Evolutionary conservation across 2,797 vertebrate genomes (phyloP).

Genomic region (Anguilla megastoma): DNA sequence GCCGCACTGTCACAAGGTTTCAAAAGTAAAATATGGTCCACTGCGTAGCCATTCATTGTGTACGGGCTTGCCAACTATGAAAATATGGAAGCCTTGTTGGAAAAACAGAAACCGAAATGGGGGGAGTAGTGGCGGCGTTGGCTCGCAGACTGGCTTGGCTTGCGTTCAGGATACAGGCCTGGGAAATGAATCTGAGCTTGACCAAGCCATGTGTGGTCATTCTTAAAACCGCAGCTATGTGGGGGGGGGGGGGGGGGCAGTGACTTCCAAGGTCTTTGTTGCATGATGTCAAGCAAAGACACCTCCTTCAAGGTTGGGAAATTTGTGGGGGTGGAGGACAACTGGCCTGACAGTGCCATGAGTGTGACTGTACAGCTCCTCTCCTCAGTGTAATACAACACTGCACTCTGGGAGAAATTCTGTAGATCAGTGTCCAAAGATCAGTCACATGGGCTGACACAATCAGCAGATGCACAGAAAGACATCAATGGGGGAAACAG

Average conservation of each 20-base stretch:
- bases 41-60: not conserved
- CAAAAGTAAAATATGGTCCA: not conserved
- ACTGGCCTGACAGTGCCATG: not conserved
- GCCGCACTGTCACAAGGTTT: no score
- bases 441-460: not conserved
- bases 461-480: not conserved
- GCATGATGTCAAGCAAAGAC: constrained; percentile 29
- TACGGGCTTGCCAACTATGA: constrained; percentile 50
- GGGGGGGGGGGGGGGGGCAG: constrained; percentile 43
- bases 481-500: not conserved
- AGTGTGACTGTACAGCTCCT: not conserved
- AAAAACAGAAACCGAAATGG: constrained; percentile 54
- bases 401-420: not conserved
- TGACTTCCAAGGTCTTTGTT: not conserved
- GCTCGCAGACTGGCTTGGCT: constrained; percentile 55
- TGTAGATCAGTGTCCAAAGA: not conserved
- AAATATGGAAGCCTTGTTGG: constrained; percentile 59
- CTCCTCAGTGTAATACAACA: not conserved
- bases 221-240: constrained; percentile 60
- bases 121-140: constrained; percentile 51
- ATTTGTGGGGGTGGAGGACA: not conserved
- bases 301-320: not conserved
- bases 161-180: constrained; percentile 54
- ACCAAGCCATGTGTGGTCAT: constrained; percentile 64
- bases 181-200: constrained; percentile 65